Percentiles rank a stretch among this genome's conserved stretches.
Conservation (phyloP, 1,140 invertebrate genomes). For the Drosophila teissieri region DNA sequence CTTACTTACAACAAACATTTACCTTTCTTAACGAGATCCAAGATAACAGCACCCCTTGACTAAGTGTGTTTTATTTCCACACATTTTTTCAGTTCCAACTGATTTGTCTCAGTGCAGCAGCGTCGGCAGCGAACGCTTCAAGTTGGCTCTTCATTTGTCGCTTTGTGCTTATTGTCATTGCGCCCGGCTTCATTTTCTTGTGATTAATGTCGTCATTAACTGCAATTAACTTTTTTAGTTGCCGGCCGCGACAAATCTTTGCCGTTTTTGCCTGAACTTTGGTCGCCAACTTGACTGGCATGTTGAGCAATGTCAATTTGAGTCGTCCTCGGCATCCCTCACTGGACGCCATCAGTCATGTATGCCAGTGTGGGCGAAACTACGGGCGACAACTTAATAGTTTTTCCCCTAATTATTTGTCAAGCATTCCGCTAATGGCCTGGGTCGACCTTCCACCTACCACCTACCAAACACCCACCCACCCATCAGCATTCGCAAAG, state of each 20-base stretch:
- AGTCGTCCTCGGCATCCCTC: conserved; percentile 57
- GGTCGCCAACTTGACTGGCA: conserved; percentile 73
- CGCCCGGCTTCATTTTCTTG: conserved; percentile 81
- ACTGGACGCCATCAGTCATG: conserved; percentile 69
- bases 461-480: no score
- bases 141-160: conserved; percentile 76
- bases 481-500: neutral
- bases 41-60: no score
- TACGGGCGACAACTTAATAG: conserved; percentile 57
- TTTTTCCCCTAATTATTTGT: conserved; percentile 79
- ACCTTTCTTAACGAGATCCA: no score
- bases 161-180: conserved; percentile 79
- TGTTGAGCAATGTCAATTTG: conserved; percentile 78
- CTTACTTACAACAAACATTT: no score
- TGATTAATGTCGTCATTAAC: conserved; percentile 84
- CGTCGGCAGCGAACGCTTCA: conserved; percentile 40
- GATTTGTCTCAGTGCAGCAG: conserved; percentile 1
- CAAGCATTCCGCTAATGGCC: conserved; percentile 74
- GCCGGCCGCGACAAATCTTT: conserved; percentile 75
- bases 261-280: conserved; percentile 73
- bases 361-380: conserved; percentile 24
- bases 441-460: conserved; percentile 51
- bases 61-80: no score
- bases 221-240: conserved; percentile 82
- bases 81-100: neutral